Conservation (phyloP, 2,888 invertebrate species). For the Troides oblongomaculatus region DNA sequence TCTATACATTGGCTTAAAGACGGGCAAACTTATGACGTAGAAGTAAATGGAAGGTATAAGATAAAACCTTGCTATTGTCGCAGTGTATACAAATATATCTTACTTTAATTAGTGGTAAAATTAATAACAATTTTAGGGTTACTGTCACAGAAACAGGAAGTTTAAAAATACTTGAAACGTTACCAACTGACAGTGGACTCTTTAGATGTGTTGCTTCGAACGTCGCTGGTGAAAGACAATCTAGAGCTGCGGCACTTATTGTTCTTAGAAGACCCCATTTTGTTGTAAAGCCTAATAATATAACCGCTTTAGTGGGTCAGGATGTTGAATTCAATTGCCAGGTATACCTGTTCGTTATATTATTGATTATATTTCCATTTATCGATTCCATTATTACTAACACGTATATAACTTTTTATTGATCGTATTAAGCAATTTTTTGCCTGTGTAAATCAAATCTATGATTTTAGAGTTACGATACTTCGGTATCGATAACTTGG, state of each 20-base stretch:
- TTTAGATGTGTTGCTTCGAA: conserved; percentile 96
- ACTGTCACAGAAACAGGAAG: conserved; percentile 93
- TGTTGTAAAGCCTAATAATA: conserved; percentile 90
- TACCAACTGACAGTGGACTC: conserved; percentile 92
- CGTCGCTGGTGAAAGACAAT: conserved; percentile 92
- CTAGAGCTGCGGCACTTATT: conserved; percentile 88
- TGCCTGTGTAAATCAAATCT: not conserved
- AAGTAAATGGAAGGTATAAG: conserved; percentile 81
- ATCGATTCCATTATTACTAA: no score
- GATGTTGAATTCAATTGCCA: conserved; percentile 93
- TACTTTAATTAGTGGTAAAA: conserved; percentile 5
- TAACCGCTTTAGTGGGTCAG: conserved; percentile 90
- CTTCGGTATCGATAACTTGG: conserved; percentile 74
- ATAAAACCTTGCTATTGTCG: not conserved
- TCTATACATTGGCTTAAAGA: conserved; percentile 94
- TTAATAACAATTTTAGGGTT: conserved; percentile 68
- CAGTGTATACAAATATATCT: not conserved
- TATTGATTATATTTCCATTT: no score
- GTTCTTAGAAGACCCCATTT: conserved; percentile 93
- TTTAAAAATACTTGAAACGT: conserved; percentile 93
- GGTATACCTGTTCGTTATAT: conserved; percentile 34
- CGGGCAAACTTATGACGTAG: conserved; percentile 81
- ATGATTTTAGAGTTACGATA: conserved; percentile 67
- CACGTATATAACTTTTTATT: not conserved
- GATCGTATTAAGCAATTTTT: not conserved